These are phyloP conservation scores for Xestoiulus laeticollis DNA, from an alignment of 2,888 invertebrate species.

Conservation along the genomic window DNA sequence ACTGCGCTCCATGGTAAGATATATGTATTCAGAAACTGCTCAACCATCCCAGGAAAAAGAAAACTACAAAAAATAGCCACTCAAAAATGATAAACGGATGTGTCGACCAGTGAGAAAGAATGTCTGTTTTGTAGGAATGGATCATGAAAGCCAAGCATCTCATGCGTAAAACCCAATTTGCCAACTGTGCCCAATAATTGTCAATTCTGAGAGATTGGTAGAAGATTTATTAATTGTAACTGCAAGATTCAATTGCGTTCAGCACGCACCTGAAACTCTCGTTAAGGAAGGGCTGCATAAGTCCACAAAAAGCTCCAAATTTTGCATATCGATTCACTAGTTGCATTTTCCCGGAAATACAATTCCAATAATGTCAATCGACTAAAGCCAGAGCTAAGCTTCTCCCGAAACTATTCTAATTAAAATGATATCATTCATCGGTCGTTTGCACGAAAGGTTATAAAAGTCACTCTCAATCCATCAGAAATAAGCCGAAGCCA, in stretches of 20 bases:
- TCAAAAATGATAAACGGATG: not conserved
- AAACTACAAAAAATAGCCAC: not conserved
- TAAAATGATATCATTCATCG: conserved; percentile 16
- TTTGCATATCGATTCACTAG: not conserved
- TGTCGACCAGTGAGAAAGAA: not conserved
- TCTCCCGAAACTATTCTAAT: not conserved
- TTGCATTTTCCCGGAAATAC: not conserved
- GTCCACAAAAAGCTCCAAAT: not conserved
- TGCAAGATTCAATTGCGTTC: not conserved
- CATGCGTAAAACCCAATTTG: not conserved
- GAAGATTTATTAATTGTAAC: not conserved
- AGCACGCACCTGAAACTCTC: not conserved
- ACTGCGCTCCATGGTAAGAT: not conserved
- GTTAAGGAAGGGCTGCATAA: not conserved
- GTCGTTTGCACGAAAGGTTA: not conserved
- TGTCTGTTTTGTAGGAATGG: not conserved
- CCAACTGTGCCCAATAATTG: conserved; percentile 16
- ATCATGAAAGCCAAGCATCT: not conserved
- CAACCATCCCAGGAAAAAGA: not conserved
- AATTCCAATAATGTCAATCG: not conserved
- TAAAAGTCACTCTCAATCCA: not conserved
- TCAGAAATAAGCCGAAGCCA: not conserved
- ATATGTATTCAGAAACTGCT: not conserved
- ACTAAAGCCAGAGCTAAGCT: not conserved
- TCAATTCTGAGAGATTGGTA: not conserved